A percentile compares a stretch with the other conserved stretches of the same genome.
Evolutionary conservation across 2,113 vertebrate species (phyloP).

Genomic region (Anguilla rostrata): DNA sequence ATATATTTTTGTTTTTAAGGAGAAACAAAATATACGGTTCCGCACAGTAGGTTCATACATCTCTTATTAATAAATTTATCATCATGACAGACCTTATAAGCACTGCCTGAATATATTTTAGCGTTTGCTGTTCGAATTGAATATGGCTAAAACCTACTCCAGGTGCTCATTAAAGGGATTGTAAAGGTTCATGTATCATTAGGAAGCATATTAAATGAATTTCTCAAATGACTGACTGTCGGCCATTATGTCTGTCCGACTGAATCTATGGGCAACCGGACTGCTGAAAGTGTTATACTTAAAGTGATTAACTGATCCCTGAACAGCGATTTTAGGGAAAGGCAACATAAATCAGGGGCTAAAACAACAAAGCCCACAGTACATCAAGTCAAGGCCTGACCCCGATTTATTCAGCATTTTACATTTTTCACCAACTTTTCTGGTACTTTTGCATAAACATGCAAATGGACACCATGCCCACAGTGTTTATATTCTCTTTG

Average conservation of each 20-base stretch:
- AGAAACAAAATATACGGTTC: background rate
- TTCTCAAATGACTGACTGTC: constrained; percentile 16
- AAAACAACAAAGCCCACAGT: background rate
- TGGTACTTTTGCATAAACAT: background rate
- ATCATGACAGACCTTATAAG: background rate
- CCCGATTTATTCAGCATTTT: background rate
- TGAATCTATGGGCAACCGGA: constrained; percentile 19
- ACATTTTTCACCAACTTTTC: background rate
- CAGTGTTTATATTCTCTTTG: too few relatives aligned
- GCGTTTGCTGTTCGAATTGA: background rate
- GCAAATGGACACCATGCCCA: too few relatives aligned
- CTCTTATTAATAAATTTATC: background rate
- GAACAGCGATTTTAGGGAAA: background rate
- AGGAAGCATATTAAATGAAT: constrained; percentile 18
- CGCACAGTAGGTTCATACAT: background rate
- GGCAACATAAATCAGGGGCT: constrained; percentile 13
- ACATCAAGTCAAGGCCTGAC: background rate
- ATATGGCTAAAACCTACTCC: background rate
- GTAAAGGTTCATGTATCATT: constrained; percentile 9
- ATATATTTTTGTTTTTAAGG: background rate
- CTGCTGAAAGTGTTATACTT: constrained; percentile 8
- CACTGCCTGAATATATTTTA: background rate
- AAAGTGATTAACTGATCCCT: constrained; percentile 15
- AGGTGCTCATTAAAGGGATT: background rate
- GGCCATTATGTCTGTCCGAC: constrained; percentile 11